These are phyloP conservation scores for Trypoxylus dichotomus DNA, from an alignment of 1,140 invertebrate genomes.

Conservation along the genomic window DNA sequence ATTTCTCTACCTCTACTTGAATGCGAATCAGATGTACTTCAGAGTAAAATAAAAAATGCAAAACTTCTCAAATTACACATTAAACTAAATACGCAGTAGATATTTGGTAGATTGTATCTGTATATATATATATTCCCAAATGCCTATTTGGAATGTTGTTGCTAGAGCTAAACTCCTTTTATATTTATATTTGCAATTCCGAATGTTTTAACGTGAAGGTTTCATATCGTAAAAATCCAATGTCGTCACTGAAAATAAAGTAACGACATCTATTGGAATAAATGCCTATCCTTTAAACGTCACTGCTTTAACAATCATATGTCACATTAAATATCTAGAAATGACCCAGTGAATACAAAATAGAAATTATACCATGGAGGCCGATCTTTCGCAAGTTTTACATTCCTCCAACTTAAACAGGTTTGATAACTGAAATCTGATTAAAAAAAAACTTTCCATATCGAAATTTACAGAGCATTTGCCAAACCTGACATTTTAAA, in stretches of 20 bases:
- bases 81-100: too few species aligned
- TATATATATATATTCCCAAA: too few species aligned
- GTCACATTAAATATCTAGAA: neutral
- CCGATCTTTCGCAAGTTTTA: neutral
- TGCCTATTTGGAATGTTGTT: too few species aligned
- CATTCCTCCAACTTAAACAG: neutral
- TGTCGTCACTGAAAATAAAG: neutral
- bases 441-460: neutral
- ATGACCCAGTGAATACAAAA: neutral
- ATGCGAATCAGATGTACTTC: too few species aligned
- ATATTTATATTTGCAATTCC: too few species aligned
- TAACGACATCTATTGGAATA: neutral
- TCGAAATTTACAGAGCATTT: neutral
- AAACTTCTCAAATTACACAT: too few species aligned
- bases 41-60: too few species aligned
- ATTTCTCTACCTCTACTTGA: too few species aligned
- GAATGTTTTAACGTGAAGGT: too few species aligned
- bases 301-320: neutral
- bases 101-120: too few species aligned
- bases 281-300: neutral
- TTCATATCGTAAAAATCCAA: too few species aligned
- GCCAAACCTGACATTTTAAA: conserved; percentile 39
- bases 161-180: too few species aligned
- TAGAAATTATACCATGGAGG: neutral
- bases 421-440: neutral